A percentile compares a stretch with the other conserved stretches of the same genome.
Conservation (phyloP, 2,888 invertebrate species). For the Druceiella hillmani region DNA sequence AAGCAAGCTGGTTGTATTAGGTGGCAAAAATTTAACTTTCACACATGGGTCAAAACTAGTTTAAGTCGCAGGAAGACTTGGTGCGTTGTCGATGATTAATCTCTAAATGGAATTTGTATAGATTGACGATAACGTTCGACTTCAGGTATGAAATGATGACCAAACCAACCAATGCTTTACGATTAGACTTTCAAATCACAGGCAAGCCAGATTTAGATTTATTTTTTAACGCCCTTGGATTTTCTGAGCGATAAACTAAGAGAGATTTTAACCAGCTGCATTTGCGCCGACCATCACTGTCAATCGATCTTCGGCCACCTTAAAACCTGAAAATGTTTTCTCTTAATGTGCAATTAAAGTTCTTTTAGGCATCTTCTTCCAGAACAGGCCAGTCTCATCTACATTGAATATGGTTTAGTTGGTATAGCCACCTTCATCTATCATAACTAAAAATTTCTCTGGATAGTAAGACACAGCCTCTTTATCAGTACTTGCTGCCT, state of each 20-base stretch:
- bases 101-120: no score
- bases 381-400: constrained; percentile 16
- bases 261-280: constrained; percentile 25
- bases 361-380: constrained; percentile 16
- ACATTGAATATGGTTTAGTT: constrained; percentile 15
- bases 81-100: no score
- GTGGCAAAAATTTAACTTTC: no score
- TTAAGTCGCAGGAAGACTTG: constrained; percentile 6
- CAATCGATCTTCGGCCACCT: constrained; percentile 24
- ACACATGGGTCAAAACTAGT: constrained; percentile 7
- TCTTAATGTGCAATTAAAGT: constrained; percentile 14
- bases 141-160: constrained; percentile 13
- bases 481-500: constrained; percentile 9
- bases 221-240: no score
- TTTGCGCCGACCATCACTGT: constrained; percentile 25
- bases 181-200: constrained; percentile 8
- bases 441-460: no score
- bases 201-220: no score
- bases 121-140: constrained; percentile 11
- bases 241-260: constrained; percentile 19
- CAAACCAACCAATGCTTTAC: constrained; percentile 13
- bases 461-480: constrained; percentile 10
- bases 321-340: constrained; percentile 21
- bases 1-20: no score
- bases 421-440: no score